These are phyloP conservation scores for Vanacampus margaritifer DNA, from an alignment of 2,113 vertebrate genomes.

Conservation along the genomic window DNA sequence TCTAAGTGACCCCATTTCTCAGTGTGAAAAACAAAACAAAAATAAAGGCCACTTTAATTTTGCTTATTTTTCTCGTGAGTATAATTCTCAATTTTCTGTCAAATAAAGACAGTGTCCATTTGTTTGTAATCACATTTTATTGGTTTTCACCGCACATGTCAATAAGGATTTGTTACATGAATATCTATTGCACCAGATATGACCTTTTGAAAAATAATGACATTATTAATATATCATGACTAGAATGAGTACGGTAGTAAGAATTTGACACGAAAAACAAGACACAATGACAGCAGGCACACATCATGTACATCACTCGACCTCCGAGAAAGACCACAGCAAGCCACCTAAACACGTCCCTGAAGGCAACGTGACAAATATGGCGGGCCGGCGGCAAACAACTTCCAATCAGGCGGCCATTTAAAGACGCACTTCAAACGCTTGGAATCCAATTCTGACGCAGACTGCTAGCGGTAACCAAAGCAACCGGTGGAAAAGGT, in stretches of 20 bases:
- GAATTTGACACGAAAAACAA: slow-evolving; percentile 57
- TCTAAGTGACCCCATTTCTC: no score
- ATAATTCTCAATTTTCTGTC: background rate
- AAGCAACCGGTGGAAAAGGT: background rate
- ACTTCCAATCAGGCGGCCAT: slow-evolving; percentile 8
- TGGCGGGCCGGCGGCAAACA: slow-evolving; percentile 17
- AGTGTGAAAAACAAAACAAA: no score
- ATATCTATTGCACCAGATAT: slow-evolving; percentile 68
- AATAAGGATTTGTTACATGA: slow-evolving; percentile 66
- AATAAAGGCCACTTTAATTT: background rate
- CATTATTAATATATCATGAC: slow-evolving; percentile 12
- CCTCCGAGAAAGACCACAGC: slow-evolving; percentile 52
- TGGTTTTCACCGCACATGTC: slow-evolving; percentile 69
- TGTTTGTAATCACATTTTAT: slow-evolving; percentile 65
- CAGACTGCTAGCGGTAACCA: background rate
- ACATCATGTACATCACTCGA: slow-evolving; percentile 60
- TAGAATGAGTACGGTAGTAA: slow-evolving; percentile 35
- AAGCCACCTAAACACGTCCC: slow-evolving; percentile 26
- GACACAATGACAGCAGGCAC: slow-evolving; percentile 53
- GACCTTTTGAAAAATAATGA: slow-evolving; percentile 66
- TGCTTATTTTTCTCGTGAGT: background rate
- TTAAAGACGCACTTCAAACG: slow-evolving; percentile 15
- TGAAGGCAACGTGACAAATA: slow-evolving; percentile 34
- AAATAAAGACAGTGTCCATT: slow-evolving; percentile 26
- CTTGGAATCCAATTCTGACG: background rate